Evolutionary conservation across 2,888 invertebrate species (phyloP), one percentile per base, ranked within the genome.

Genomic region (Volucella inanis): DNA sequence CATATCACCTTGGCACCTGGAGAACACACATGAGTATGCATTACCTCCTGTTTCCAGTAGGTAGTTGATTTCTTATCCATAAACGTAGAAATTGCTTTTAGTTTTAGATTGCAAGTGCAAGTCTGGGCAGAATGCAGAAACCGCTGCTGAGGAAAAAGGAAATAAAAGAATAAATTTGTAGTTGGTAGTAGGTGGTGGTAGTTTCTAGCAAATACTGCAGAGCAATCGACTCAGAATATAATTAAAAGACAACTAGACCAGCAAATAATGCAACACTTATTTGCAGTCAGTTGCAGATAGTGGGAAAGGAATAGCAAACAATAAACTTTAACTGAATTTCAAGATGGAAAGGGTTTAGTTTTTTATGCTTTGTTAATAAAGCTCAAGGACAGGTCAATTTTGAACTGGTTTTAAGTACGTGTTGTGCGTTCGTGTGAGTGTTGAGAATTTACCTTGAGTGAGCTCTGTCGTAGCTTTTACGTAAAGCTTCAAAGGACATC

Each of bases 1-100:
- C 43, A 72, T 77, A 72, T 78, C 82, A 83, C 82, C 82, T 83
- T 83, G 82, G 77, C 82, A 67, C 54, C 72, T 55, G 43, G 22
- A 55, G 55, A 72, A 39, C 55, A 67, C 72, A 67, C 49, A 76
- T 15, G 8, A 12, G 47, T 14, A n/a, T 49, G 2, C 49, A 54
- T 49, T 57, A 39, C 45, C 31, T 8, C 38, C 47, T 47, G 11
- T 15, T 45, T n/a, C 9, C 15, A 41, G 15, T 9, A 41, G 38
- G 57, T 52, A 47, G 62, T 41, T 54, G 61, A 74, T 81, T 64
- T 68, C 38, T 41, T 57, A 70, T 22, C 61, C 64, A 62, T 45
- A 55, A 62, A 54, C 64, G 43, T 62, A 67, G 64, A 57, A 57
- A 68, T 55, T 62, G 50, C 55, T 64, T 39, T 15, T 38, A 10